These are phyloP conservation scores for Drosophila lacertosa DNA, from an alignment of 1,140 invertebrate genomes.

Conservation along the genomic window DNA sequence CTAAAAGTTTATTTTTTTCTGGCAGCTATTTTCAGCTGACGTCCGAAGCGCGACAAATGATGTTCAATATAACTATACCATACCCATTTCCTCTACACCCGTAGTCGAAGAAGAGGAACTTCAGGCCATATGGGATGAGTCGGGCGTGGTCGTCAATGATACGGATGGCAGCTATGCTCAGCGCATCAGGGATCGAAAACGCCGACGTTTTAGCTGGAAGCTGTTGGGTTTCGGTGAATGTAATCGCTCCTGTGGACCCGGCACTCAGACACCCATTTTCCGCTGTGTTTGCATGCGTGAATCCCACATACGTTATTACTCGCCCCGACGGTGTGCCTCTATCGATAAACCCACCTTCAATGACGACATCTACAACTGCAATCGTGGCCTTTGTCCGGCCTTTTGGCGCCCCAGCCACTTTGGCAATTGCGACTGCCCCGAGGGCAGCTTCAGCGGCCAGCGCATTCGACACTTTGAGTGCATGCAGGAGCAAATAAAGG, in stretches of 20 bases:
- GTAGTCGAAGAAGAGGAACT: constrained; percentile 54
- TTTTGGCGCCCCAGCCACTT: constrained; percentile 82
- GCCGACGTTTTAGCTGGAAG: constrained; percentile 89
- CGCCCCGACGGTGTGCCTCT: constrained; percentile 87
- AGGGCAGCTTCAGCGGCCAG: constrained; percentile 86
- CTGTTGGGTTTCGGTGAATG: constrained; percentile 90
- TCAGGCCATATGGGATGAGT: constrained; percentile 61
- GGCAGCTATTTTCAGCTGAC: constrained; percentile 88
- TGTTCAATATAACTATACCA: constrained; percentile 93
- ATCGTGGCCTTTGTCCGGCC: constrained; percentile 88
- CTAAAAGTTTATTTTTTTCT: background rate
- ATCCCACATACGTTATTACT: constrained; percentile 86
- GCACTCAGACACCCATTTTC: constrained; percentile 88
- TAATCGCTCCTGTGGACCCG: constrained; percentile 91
- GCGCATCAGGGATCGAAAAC: constrained; percentile 84
- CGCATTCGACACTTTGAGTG: constrained; percentile 87
- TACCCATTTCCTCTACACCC: constrained; percentile 85
- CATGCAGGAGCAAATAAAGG: constrained; percentile 84
- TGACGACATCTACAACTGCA: constrained; percentile 87
- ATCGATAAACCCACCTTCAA: constrained; percentile 85
- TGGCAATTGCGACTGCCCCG: constrained; percentile 85
- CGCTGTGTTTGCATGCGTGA: constrained; percentile 86
- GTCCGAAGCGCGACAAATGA: constrained; percentile 88
- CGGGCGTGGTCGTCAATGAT: constrained; percentile 41
- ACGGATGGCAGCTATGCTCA: constrained; percentile 16